Percentiles rank a stretch among this genome's conserved stretches.
Conservation (phyloP, 2,797 vertebrate species). For the Ispidina picta region DNA sequence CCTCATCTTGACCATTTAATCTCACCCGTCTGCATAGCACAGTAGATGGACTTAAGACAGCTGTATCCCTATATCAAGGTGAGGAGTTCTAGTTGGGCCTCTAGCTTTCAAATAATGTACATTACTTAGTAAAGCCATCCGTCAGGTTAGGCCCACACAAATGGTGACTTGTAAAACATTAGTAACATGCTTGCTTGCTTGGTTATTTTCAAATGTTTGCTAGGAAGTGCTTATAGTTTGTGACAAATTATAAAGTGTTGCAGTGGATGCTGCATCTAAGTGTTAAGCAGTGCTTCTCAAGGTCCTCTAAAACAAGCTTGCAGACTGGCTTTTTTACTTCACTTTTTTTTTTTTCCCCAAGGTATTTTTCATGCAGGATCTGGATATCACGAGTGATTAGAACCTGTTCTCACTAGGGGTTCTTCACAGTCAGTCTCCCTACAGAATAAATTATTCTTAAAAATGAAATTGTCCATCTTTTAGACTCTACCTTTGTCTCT, state of each 20-base stretch:
- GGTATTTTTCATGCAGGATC: neutral
- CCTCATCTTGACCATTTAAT: neutral
- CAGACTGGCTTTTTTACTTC: neutral
- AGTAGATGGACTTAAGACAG: neutral
- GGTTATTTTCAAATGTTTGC: neutral
- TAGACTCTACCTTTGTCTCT: neutral
- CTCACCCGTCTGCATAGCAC: neutral
- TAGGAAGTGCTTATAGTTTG: neutral
- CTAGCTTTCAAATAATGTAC: neutral
- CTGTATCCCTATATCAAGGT: neutral
- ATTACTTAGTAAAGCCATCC: neutral
- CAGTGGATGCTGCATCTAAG: neutral
- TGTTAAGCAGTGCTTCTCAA: neutral
- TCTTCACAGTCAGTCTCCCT: neutral
- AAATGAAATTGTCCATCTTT: neutral
- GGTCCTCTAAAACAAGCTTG: neutral
- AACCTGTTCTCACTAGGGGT: neutral
- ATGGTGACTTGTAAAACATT: neutral
- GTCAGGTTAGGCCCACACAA: neutral
- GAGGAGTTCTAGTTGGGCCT: neutral
- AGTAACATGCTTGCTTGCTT: neutral
- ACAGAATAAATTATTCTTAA: neutral
- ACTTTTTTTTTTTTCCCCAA: neutral
- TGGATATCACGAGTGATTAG: neutral
- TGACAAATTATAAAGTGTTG: neutral